These are phyloP conservation scores for Acanthornis magna DNA, from an alignment of 2,797 vertebrate genomes.

Conservation along the genomic window DNA sequence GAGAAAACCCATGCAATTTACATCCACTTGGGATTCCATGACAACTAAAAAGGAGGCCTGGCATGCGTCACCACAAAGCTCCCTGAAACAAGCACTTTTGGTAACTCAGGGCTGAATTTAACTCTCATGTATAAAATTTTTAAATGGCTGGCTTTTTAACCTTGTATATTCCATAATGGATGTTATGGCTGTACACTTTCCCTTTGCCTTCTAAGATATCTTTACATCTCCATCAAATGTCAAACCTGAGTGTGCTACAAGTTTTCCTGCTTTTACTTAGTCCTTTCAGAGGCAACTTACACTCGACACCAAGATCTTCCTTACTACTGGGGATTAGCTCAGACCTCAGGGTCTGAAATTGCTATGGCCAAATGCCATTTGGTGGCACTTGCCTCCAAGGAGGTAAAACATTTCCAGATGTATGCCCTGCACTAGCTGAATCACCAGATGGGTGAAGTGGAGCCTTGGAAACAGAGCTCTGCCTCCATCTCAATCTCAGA, in stretches of 20 bases:
- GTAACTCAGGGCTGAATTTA: neutral
- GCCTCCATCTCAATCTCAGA: neutral
- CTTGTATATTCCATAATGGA: neutral
- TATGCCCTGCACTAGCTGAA: neutral
- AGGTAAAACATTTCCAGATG: neutral
- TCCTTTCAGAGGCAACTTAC: neutral
- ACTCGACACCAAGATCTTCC: neutral
- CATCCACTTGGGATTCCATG: neutral
- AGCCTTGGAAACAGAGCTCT: neutral
- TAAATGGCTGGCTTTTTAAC: rapidly evolving
- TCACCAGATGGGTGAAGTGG: neutral
- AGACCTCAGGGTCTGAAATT: neutral
- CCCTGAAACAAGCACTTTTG: neutral
- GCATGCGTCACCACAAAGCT: neutral
- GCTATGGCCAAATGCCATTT: neutral
- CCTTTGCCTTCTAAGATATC: neutral
- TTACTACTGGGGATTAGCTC: neutral
- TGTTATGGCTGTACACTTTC: neutral
- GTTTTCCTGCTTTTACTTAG: neutral
- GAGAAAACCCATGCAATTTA: neutral
- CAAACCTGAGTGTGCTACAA: neutral
- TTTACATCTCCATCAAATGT: neutral
- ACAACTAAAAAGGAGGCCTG: neutral
- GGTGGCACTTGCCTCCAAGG: neutral
- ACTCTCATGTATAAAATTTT: neutral